Conservation (phyloP, 64 coral and sea anemone species). For the Pocillopora damicornis region DNA sequence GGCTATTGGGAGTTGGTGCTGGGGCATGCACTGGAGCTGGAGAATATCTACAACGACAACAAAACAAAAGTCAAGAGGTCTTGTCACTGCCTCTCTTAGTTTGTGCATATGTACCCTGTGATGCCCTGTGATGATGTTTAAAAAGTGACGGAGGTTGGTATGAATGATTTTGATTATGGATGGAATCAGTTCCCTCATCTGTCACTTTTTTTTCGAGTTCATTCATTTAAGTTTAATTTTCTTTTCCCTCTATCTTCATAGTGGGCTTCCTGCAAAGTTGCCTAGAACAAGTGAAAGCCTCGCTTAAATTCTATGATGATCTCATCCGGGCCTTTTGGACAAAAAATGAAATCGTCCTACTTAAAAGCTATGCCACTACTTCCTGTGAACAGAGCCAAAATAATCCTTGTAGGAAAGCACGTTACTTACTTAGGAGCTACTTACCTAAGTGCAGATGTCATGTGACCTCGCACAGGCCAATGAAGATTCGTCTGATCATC, state of each 20-base stretch:
- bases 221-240: not conserved
- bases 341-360: no score
- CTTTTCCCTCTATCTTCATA: no score
- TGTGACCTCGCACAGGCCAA: conserved; percentile 25
- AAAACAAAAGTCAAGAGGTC: not conserved
- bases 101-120: not conserved
- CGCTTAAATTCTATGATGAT: no score
- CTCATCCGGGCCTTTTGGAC: no score
- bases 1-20: conserved; percentile 81
- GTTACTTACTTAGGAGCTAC: not conserved
- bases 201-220: not conserved
- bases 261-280: no score
- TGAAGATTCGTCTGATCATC: conserved; percentile 15
- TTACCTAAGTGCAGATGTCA: conserved; percentile 53
- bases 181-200: not conserved
- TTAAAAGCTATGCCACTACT: no score
- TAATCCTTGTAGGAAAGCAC: no score
- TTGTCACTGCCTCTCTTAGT: not conserved
- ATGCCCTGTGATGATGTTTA: not conserved
- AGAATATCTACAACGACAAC: conserved; percentile 46
- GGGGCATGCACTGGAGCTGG: conserved; percentile 71
- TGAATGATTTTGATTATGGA: not conserved
- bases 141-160: no score
- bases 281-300: no score
- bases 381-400: no score